Percentiles rank a stretch among this genome's conserved stretches.
Evolutionary conservation across 2,888 invertebrate species (phyloP).

Genomic region (Nephrocerus scutellatus): DNA sequence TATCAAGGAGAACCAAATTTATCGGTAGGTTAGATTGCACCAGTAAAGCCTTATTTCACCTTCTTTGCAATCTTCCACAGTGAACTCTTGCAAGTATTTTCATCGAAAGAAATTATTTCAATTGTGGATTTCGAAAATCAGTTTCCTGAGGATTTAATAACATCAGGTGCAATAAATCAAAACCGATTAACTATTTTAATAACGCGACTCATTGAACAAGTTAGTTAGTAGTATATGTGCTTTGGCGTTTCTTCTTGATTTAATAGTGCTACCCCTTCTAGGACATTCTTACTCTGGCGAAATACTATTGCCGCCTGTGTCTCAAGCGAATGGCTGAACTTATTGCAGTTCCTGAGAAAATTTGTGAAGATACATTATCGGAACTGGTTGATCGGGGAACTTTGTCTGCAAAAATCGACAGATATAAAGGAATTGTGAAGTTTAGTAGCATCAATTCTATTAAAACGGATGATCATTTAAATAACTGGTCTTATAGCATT

Average conservation of each 20-base stretch:
- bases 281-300: slow-evolving; percentile 85
- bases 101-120: slow-evolving; percentile 84
- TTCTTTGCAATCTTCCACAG: slow-evolving; percentile 10
- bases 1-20: slow-evolving; percentile 66
- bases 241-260: background rate
- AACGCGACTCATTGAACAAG: slow-evolving; percentile 87
- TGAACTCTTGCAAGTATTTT: slow-evolving; percentile 70
- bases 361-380: slow-evolving; percentile 87
- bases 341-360: slow-evolving; percentile 70
- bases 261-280: slow-evolving; percentile 14
- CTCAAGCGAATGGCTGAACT: slow-evolving; percentile 81
- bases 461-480: slow-evolving; percentile 52
- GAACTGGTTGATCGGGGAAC: slow-evolving; percentile 79
- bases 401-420: slow-evolving; percentile 85
- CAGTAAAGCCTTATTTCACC: background rate
- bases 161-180: too few relatives aligned
- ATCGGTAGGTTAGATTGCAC: slow-evolving; percentile 48
- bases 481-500: slow-evolving; percentile 82
- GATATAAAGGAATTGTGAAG: slow-evolving; percentile 80
- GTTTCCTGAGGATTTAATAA: slow-evolving; percentile 68
- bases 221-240: slow-evolving; percentile 5
- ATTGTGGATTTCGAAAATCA: slow-evolving; percentile 69
- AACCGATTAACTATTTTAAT: slow-evolving; percentile 87
- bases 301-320: slow-evolving; percentile 86
- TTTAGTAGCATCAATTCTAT: too few relatives aligned